Conservation (phyloP, 2,797 vertebrate species). For the Helarctos malayanus region DNA sequence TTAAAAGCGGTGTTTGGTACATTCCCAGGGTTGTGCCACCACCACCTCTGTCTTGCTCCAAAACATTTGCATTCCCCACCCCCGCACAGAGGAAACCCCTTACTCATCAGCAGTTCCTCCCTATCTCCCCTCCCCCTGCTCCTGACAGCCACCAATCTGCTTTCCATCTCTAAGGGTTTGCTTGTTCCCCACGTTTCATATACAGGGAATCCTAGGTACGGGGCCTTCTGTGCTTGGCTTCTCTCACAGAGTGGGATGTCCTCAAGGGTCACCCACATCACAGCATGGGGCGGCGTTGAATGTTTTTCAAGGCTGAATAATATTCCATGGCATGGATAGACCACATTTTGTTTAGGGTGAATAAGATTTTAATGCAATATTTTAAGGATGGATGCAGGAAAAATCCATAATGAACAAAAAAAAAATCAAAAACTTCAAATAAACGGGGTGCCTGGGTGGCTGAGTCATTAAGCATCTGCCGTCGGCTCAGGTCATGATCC, state of each 20-base stretch:
- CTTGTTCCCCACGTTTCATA: fast-evolving
- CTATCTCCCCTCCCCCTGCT: not conserved
- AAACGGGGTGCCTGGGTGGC: not conserved
- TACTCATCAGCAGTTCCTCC: fast-evolving
- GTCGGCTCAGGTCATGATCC: too few relatives aligned
- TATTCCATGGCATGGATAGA: not conserved
- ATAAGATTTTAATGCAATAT: not conserved
- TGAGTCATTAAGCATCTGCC: too few relatives aligned
- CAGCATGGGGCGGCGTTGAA: fast-evolving
- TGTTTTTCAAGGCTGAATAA: not conserved
- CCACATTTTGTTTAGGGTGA: not conserved
- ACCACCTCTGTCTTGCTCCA: not conserved
- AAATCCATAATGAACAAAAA: not conserved
- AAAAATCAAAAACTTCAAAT: not conserved
- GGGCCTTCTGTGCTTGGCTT: not conserved
- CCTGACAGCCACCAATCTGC: not conserved
- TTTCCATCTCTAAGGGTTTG: not conserved
- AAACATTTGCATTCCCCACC: fast-evolving
- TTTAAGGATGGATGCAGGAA: not conserved
- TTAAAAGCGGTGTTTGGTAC: not conserved
- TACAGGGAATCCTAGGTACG: fast-evolving
- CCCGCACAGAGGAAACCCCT: not conserved
- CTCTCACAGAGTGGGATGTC: not conserved
- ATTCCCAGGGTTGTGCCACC: not conserved
- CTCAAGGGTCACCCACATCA: not conserved